Conservation (phyloP, 2,888 invertebrate genomes). For the Trichopoda pennipes region DNA sequence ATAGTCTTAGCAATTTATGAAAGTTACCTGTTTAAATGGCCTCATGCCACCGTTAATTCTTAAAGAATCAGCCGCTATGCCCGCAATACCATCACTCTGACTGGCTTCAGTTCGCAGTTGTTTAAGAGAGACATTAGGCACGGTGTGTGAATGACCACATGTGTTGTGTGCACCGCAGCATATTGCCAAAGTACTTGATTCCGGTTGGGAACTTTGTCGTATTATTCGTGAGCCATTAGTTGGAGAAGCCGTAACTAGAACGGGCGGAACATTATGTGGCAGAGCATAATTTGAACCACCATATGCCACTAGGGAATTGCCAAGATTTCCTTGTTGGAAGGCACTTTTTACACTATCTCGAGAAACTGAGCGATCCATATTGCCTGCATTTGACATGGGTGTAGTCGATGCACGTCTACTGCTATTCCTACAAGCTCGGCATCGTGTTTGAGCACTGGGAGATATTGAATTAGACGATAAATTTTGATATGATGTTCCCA, state of each 20-base stretch:
- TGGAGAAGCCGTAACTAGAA: slow-evolving; percentile 86
- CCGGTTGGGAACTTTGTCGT: slow-evolving; percentile 83
- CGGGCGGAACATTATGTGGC: slow-evolving; percentile 83
- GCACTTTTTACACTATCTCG: slow-evolving; percentile 90
- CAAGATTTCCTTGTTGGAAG: slow-evolving; percentile 82
- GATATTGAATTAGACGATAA: slow-evolving; percentile 83
- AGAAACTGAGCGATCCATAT: slow-evolving; percentile 92
- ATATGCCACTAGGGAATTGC: slow-evolving; percentile 75
- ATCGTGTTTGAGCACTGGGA: slow-evolving; percentile 82
- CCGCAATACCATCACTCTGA: slow-evolving; percentile 87
- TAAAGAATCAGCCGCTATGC: slow-evolving; percentile 97
- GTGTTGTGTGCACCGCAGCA: slow-evolving; percentile 84
- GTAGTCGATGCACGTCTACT: slow-evolving; percentile 91
- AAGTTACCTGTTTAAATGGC: slow-evolving; percentile 93
- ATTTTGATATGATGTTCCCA: slow-evolving; percentile 81
- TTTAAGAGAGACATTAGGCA: slow-evolving; percentile 92
- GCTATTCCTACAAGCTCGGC: slow-evolving; percentile 85
- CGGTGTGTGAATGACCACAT: slow-evolving; percentile 85
- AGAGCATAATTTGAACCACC: slow-evolving; percentile 69
- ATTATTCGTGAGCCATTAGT: slow-evolving; percentile 88
- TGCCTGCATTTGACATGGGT: slow-evolving; percentile 86
- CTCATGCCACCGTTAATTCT: slow-evolving; percentile 98
- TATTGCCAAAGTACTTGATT: slow-evolving; percentile 79
- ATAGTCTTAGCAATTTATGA: not conserved
- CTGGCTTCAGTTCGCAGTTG: slow-evolving; percentile 90